Percentiles rank a stretch among this genome's conserved stretches.
These are phyloP conservation scores for Ips typographus DNA, from an alignment of 1,140 invertebrate genomes.

Conservation along the genomic window DNA sequence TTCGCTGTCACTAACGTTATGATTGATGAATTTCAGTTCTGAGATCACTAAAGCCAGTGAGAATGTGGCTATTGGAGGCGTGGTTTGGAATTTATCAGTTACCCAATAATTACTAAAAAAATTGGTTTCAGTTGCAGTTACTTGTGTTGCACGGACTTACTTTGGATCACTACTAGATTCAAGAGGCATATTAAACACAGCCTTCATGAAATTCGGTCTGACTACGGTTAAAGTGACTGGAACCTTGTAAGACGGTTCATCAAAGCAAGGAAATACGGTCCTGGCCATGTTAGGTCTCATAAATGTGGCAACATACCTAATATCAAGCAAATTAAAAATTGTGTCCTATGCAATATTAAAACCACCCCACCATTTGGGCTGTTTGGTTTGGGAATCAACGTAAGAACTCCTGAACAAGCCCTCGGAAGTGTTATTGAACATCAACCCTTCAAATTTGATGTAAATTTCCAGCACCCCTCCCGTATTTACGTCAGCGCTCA, in stretches of 20 bases:
- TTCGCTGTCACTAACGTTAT: constrained; percentile 27
- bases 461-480: constrained; percentile 57
- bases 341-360: neutral
- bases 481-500: constrained; percentile 58
- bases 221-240: constrained; percentile 67
- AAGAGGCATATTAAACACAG: constrained; percentile 66
- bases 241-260: constrained; percentile 83
- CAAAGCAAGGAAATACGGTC: constrained; percentile 88
- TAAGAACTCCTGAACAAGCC: constrained; percentile 66
- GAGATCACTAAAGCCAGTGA: constrained; percentile 80
- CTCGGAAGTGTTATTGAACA: constrained; percentile 59
- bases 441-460: constrained; percentile 60
- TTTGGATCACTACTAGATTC: constrained; percentile 45
- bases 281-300: constrained; percentile 81
- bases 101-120: constrained; percentile 54
- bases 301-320: constrained; percentile 65
- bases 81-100: constrained; percentile 69
- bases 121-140: constrained; percentile 5
- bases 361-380: constrained; percentile 53
- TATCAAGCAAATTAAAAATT: neutral
- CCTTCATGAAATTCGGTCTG: constrained; percentile 60
- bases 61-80: constrained; percentile 82
- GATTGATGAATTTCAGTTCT: constrained; percentile 58
- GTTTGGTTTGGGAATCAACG: constrained; percentile 52
- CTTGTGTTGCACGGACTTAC: constrained; percentile 10